These are phyloP conservation scores for Melanostoma mellinum DNA, from an alignment of 2,888 invertebrate species.

Conservation along the genomic window DNA sequence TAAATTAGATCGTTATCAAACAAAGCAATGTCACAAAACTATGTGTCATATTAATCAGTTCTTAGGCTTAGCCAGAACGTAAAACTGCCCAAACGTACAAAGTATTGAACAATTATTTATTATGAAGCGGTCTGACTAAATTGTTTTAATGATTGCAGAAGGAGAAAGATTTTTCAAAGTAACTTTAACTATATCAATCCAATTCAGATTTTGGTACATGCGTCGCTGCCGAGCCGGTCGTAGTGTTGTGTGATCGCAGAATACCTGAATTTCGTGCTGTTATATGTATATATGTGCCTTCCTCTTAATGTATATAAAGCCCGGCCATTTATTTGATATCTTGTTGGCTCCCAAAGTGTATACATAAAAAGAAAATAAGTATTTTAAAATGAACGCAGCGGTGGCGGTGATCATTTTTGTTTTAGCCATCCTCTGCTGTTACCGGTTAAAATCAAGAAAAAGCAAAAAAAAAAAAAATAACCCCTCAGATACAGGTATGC, in stretches of 20 bases:
- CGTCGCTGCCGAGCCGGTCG: constrained; percentile 38
- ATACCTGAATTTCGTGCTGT: constrained; percentile 55
- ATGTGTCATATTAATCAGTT: constrained; percentile 49
- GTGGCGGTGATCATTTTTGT: constrained; percentile 61
- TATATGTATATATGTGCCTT: constrained; percentile 13
- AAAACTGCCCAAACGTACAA: constrained; percentile 50
- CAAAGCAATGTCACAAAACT: constrained; percentile 47
- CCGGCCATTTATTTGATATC: constrained; percentile 45
- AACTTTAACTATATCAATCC: constrained; percentile 66
- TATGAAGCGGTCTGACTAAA: constrained; percentile 20
- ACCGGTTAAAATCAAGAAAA: constrained; percentile 65
- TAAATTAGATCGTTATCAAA: constrained; percentile 61
- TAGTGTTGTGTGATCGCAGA: constrained; percentile 55
- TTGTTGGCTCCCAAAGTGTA: constrained; percentile 59
- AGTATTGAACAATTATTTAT: constrained; percentile 55
- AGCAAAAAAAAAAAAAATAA: constrained; percentile 23
- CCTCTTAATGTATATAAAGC: constrained; percentile 28
- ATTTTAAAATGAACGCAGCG: constrained; percentile 61
- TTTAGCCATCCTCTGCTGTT: constrained; percentile 65
- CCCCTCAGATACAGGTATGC: constrained; percentile 64
- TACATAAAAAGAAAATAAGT: constrained; percentile 68
- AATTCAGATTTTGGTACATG: constrained; percentile 71
- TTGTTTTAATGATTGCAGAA: background rate
- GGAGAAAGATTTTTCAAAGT: constrained; percentile 29
- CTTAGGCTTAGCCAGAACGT: constrained; percentile 46